Evolutionary conservation across 2,797 vertebrate species (phyloP), one percentile per base, ranked within the genome.

Genomic region (Acanthis flammea): DNA sequence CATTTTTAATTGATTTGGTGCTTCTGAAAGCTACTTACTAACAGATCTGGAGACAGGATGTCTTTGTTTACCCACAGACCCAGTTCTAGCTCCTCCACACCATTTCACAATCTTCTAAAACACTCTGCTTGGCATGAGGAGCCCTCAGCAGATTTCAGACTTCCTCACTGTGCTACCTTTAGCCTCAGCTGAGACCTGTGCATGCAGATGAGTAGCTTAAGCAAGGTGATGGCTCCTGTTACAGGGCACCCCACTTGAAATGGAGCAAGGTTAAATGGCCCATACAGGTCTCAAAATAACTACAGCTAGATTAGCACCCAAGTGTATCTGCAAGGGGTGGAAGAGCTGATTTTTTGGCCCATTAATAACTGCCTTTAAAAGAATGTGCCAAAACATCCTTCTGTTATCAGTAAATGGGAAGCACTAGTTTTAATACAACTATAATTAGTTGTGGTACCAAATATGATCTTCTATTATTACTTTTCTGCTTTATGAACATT

Each of bases 21-120:
- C 58, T 97, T 94, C 88, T 90, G 78, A 91, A 90, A 93, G 50
- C 78, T 77, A 47, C 88, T 79, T 54, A 76, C 58, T 92, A 92
- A 79, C 75, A 90, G 78, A 92, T 90, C 87, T 88, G 78, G 94
- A 94, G 87, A 85, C 94, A 92, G 87, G 89, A 90, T 89, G 85
- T 86, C 88, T 84, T 90, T 73, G 89, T 94, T 96, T 91, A 92
- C 17, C n/a, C 48, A n/a, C 66, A 81, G 71, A 79, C 16, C 15
- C 73, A 63, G 70, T 0, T 3, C 48, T 2, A 92, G 78, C 55
- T 94, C 55, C 61, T 83, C 92, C 66, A 86, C 66, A 57, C 41
- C 73, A 50, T 80, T 77, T 91, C 76, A 75, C 55, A 89, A 86
- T 62, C 22, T 18, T 28, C 6, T 2, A 83, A 68, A 87, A 55